Evolutionary conservation across 2,888 invertebrate species (phyloP), one percentile per base, ranked within the genome.

Genomic region (Calameuta filiformis): DNA sequence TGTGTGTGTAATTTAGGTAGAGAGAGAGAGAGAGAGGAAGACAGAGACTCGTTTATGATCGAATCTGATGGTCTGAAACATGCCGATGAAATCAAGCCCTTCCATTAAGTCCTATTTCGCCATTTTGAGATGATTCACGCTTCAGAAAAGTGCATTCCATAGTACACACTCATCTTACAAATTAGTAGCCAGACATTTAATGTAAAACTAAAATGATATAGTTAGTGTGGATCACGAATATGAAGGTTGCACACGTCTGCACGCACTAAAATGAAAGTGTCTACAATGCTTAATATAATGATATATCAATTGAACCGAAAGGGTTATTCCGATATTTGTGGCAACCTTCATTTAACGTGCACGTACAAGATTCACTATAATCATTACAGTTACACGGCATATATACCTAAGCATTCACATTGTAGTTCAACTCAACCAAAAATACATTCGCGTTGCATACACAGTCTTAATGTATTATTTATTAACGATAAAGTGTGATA

Each of bases 301-400:
- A 15, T 40, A 40, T 40, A 40, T 40, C 15, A 40, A 40, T 40
- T 4, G 40, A 40, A 40, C 15, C 40, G 15, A 40, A 40, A 15
- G 12, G 40, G 15, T 40, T 40, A 40, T 40, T 15, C 40, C 40
- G 4, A 30, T 33, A 69, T 69, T 78, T 35, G 75, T 76, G 76
- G 85, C 89, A 90, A 88, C 89, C 89, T 90, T 86, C 89, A 89
- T 83, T 89, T 89, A 89, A 81, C 81, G 84, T 86, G 85, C 85
- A 87, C 85, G 84, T 89, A 90, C 89, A 90, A 86, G 86, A 88
- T 87, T 89, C 83, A 84, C 88, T 89, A 89, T 81, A 87, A 87
- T 40, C 40, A 85, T 86, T 86, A 87, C 86, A 86, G 85, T 88
- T 87, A 88, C 85, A 84, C 85, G 87, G 86, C 87, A 89, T 88